A percentile compares a stretch with the other conserved stretches of the same genome.
phyloP scores from a whole-genome alignment of 2,797 vertebrate genomes.

The Ptychobarbus kaznakovi region DNA sequence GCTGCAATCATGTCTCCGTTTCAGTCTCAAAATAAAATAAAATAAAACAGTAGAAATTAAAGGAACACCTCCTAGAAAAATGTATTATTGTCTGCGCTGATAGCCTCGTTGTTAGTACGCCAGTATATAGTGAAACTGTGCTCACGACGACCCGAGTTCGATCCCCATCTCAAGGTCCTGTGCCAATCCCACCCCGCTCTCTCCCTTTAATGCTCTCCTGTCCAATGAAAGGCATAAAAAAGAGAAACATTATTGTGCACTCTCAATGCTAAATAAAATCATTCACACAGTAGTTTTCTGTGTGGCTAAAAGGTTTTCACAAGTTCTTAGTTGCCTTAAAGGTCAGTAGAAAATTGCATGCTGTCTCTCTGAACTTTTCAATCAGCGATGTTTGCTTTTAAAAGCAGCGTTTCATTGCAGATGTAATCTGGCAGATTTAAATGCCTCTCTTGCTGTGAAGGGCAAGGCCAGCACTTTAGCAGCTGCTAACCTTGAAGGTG shows the following conservation, averaged over 20 bases:
- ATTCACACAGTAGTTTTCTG: neutral
- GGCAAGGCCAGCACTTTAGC: neutral
- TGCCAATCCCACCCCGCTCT: too few species aligned
- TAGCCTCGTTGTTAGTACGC: too few species aligned
- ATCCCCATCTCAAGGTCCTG: too few species aligned
- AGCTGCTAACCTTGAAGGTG: neutral
- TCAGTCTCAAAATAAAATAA: neutral
- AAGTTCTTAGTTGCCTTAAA: neutral
- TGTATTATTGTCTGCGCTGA: too few species aligned
- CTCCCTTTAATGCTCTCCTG: too few species aligned
- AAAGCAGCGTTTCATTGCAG: slow-evolving; percentile 24
- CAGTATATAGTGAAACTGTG: too few species aligned
- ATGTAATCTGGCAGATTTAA: slow-evolving; percentile 36
- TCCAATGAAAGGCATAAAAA: neutral
- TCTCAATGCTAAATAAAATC: neutral
- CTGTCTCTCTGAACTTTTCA: slow-evolving; percentile 9
- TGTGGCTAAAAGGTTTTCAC: neutral
- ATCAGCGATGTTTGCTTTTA: slow-evolving; percentile 30
- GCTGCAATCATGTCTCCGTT: neutral
- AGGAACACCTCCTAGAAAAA: neutral
- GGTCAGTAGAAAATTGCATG: slow-evolving; percentile 20
- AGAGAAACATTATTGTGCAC: neutral
- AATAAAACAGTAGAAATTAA: neutral
- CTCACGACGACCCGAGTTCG: too few species aligned
- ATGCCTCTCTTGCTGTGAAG: slow-evolving; percentile 10